phyloP scores from a whole-genome alignment of 2,888 invertebrate genomes.

The Stenurella melanura region DNA sequence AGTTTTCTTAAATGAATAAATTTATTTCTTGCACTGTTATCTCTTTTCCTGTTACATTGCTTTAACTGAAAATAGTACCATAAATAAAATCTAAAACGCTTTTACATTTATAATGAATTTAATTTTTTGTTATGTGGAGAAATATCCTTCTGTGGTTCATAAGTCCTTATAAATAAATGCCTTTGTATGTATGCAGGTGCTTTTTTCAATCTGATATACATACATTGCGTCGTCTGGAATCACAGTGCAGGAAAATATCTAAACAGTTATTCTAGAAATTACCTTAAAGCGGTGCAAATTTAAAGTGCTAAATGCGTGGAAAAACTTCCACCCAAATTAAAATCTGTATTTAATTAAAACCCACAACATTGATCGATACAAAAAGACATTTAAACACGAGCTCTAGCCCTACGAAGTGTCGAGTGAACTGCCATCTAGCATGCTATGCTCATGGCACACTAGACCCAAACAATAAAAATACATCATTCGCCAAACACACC shows the following conservation, averaged over 20 bases:
- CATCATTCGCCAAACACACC: conserved; percentile 73
- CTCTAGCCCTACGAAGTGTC: conserved; percentile 65
- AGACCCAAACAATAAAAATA: conserved; percentile 72
- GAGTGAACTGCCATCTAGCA: conserved; percentile 71
- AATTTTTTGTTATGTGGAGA: conserved; percentile 54
- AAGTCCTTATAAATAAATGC: conserved; percentile 45
- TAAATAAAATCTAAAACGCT: conserved; percentile 59
- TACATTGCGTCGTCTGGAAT: conserved; percentile 2
- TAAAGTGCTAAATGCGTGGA: conserved; percentile 36
- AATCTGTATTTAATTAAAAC: conserved; percentile 69
- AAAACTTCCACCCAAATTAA: conserved; percentile 62
- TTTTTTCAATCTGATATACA: conserved; percentile 16
- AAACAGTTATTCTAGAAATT: background rate
- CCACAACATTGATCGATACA: conserved; percentile 67
- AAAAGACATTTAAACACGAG: conserved; percentile 70
- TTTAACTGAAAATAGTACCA: conserved; percentile 58
- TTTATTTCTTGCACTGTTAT: conserved; percentile 64
- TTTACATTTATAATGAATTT: conserved; percentile 62
- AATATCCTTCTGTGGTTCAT: conserved; percentile 48
- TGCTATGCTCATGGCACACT: conserved; percentile 68
- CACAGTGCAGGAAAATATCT: background rate
- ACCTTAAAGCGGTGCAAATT: conserved; percentile 22
- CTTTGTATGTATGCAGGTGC: conserved; percentile 43
- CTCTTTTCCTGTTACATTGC: conserved; percentile 64
- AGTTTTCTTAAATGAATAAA: conserved; percentile 65